Conservation (phyloP, 2,113 vertebrate genomes). For the Peromyscus polionotus region DNA sequence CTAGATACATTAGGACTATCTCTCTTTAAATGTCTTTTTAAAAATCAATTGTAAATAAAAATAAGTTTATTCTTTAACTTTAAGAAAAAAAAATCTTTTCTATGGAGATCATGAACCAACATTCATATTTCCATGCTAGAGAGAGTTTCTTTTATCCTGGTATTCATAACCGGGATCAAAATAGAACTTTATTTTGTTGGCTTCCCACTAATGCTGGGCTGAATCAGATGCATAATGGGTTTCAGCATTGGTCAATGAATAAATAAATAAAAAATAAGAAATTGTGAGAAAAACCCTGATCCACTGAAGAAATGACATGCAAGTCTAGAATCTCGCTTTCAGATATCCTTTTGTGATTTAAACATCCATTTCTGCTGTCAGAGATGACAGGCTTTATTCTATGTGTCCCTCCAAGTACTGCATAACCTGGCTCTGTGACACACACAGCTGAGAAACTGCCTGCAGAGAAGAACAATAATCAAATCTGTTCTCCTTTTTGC, state of each 20-base stretch:
- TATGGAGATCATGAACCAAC: neutral
- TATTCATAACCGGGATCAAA: neutral
- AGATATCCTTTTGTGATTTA: neutral
- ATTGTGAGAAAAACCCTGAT: neutral
- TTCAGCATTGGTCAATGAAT: neutral
- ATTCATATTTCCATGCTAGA: neutral
- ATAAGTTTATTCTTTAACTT: neutral
- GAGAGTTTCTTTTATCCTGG: neutral
- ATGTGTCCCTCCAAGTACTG: neutral
- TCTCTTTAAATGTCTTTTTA: neutral
- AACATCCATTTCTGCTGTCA: neutral
- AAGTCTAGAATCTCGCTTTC: neutral
- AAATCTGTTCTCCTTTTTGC: neutral
- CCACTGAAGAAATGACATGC: neutral
- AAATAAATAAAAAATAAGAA: neutral
- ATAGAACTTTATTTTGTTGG: neutral
- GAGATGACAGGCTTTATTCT: neutral
- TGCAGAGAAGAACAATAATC: neutral
- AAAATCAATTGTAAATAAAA: conserved; percentile 19
- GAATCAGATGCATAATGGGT: neutral
- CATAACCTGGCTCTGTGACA: neutral
- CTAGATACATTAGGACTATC: neutral
- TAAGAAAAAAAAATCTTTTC: neutral
- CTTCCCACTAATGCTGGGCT: neutral
- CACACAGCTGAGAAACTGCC: neutral